Evolutionary conservation across 1,140 invertebrate genomes (phyloP).

Genomic region (Delia radicum): DNA sequence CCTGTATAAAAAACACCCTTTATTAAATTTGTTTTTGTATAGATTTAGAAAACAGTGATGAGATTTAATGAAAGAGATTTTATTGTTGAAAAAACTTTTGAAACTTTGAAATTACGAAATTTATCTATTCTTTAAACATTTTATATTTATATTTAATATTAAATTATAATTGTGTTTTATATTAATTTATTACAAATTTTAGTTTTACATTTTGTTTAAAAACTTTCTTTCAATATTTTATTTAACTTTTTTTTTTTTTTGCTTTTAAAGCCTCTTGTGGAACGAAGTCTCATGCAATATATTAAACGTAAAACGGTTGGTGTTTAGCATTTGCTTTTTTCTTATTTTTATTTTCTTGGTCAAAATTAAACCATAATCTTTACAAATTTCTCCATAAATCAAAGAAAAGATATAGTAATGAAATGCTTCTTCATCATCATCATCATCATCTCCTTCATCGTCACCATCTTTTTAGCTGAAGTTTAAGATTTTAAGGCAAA

Average conservation of each 20-base stretch:
- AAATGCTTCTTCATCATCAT: not conserved
- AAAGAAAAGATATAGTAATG: not conserved
- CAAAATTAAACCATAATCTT: constrained; percentile 8
- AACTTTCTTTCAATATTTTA: not conserved
- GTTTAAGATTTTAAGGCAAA: not conserved
- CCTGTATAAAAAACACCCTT: no score
- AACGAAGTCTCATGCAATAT: constrained; percentile 53
- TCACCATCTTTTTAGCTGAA: no score
- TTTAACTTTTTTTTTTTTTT: not conserved
- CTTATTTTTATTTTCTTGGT: not conserved
- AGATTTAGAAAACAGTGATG: no score
- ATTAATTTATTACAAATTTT: not conserved
- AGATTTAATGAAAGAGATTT: no score
- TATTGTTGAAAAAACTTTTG: no score
- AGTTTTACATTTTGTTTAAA: no score
- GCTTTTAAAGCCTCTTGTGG: constrained; percentile 43
- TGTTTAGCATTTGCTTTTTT: not conserved
- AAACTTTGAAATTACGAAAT: no score
- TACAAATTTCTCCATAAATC: constrained; percentile 11
- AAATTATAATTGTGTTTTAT: not conserved
- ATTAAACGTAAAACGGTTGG: constrained; percentile 54
- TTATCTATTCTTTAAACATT: no score
- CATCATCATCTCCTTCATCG: not conserved
- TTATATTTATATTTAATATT: no score
- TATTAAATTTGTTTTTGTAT: no score